These are phyloP conservation scores for Oncorhynchus kisutch DNA, from an alignment of 2,113 vertebrate genomes.

Conservation along the genomic window DNA sequence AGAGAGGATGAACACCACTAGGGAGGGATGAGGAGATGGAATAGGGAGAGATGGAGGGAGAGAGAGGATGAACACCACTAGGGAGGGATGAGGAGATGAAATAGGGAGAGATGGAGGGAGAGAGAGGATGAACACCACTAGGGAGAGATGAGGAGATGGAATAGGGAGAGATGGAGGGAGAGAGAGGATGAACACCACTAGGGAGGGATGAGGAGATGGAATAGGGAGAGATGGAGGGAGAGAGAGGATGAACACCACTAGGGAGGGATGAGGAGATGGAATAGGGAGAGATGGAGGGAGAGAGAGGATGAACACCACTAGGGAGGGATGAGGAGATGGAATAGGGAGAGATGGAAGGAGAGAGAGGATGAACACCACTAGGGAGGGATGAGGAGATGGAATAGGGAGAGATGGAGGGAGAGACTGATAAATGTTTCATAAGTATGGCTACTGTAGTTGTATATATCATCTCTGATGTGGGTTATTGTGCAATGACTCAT, in stretches of 20 bases:
- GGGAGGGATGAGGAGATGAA: neutral
- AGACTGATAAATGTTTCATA: slow-evolving; percentile 61
- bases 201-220: neutral
- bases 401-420: slow-evolving; percentile 1
- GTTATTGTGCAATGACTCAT: slow-evolving; percentile 43
- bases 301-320: slow-evolving; percentile 5
- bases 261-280: neutral
- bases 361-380: slow-evolving; percentile 5
- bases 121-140: slow-evolving; percentile 5
- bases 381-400: neutral
- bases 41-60: slow-evolving; percentile 17
- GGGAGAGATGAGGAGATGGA: neutral
- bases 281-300: slow-evolving; percentile 17
- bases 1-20: slow-evolving; percentile 5
- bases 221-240: slow-evolving; percentile 17
- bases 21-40: neutral
- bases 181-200: slow-evolving; percentile 5
- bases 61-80: slow-evolving; percentile 5
- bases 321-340: neutral
- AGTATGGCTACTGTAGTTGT: slow-evolving; percentile 45
- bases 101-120: slow-evolving; percentile 17
- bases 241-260: slow-evolving; percentile 5
- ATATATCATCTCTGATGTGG: slow-evolving; percentile 55
- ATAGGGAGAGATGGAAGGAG: no score
- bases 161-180: slow-evolving; percentile 17